Conservation (phyloP, 1,140 invertebrate genomes). For the Leguminivora glycinivorella region DNA sequence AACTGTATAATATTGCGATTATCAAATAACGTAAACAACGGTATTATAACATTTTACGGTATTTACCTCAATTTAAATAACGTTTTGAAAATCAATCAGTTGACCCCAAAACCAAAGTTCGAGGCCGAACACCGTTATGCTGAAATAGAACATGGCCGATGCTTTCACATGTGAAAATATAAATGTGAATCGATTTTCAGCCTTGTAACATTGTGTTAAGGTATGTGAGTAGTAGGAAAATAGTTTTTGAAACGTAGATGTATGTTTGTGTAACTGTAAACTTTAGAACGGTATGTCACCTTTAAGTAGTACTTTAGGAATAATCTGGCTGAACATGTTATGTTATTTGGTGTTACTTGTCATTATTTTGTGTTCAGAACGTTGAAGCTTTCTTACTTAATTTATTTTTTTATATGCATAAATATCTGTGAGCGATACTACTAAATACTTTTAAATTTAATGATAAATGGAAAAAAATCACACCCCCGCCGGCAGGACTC, state of each 20-base stretch:
- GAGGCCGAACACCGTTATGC: slow-evolving; percentile 15
- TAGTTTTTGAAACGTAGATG: neutral
- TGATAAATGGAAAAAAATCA: too few relatives aligned
- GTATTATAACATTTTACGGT: neutral
- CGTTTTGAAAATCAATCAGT: slow-evolving; percentile 5
- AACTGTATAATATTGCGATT: neutral
- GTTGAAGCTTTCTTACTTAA: too few relatives aligned
- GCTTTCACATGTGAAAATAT: neutral
- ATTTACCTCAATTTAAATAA: slow-evolving; percentile 6
- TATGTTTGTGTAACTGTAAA: slow-evolving; percentile 22
- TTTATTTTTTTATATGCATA: too few relatives aligned
- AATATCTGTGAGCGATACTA: too few relatives aligned
- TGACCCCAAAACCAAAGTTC: neutral
- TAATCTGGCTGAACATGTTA: neutral
- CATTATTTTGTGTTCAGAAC: too few relatives aligned
- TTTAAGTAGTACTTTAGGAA: neutral
- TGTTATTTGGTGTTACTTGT: too few relatives aligned
- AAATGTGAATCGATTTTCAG: neutral
- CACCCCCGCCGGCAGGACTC: too few relatives aligned
- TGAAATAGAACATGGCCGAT: slow-evolving; percentile 7
- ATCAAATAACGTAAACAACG: neutral
- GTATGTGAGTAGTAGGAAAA: neutral
- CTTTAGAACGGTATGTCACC: neutral
- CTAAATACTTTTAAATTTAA: too few relatives aligned
- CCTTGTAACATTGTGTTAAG: neutral